Evolutionary conservation across 2,888 invertebrate species (phyloP), one percentile per base, ranked within the genome.

Genomic region (Xestia sexstrigata): DNA sequence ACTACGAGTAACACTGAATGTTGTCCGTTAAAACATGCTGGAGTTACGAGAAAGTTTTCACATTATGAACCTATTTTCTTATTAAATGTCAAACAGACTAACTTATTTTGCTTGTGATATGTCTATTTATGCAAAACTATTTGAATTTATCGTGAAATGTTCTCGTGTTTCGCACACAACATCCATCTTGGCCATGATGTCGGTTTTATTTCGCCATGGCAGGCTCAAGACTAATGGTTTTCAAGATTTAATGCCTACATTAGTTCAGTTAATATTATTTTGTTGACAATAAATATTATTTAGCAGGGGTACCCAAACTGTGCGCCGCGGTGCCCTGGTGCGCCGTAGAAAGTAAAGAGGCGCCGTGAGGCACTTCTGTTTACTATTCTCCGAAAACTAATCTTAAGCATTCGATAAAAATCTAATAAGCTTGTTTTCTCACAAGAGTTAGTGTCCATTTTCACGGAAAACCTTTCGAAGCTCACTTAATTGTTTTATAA

Each of bases 131-230:
- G 42, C 79, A 49, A 78, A 70, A 66, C 47, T 63, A 55, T 52
- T 35, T 47, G 45, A 55, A 74, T 83, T 72, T 55, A 63, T 70
- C 67, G 11, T 52, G 9, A 5, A 52, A 47, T 26, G 15, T 52
- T 68, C 66, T 67, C 45, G 2, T 26, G 39, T 71, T 74, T 26
- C 49, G 66, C 65, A 79, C 68, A 68, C 67, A 67, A 35, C 63
- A 84, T 82, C 70, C 70, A 74, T 83, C 84, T 82, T 78, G 49
- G 11, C 9, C 17, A n/a, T 72, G 52, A 35, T 39, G 7, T 30
- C 13, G n/a, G 39, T 35, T 49, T 71, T 74, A 60, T 79, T 55
- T 74, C 47, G 30, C 26, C 42, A 45, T 39, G 42, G n/a, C n/a
- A 42, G 47, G 52, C n/a, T 70, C 15, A 47, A 47, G 35, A 71